These are phyloP conservation scores for Plebejus argus DNA, from an alignment of 2,888 invertebrate genomes.

Conservation along the genomic window DNA sequence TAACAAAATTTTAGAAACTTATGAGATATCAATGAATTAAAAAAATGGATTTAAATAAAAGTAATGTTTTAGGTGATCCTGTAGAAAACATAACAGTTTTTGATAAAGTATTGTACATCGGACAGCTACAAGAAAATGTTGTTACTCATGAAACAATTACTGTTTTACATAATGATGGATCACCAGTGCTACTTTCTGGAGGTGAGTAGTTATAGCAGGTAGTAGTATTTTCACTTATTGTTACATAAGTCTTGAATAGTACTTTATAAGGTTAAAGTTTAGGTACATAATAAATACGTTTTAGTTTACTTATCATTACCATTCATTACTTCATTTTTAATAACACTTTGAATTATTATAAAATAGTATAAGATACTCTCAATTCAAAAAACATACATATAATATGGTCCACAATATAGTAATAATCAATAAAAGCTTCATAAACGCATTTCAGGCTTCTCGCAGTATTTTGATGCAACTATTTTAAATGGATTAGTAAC, in stretches of 20 bases:
- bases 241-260: not conserved
- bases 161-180: constrained; percentile 52
- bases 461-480: not conserved
- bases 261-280: not conserved
- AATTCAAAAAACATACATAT: too few species aligned
- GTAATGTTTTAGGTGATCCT: too few species aligned
- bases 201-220: constrained; percentile 49
- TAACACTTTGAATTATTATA: too few species aligned
- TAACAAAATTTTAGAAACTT: not conserved
- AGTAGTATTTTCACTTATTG: not conserved
- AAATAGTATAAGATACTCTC: too few species aligned
- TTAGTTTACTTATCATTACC: not conserved
- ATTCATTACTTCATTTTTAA: too few species aligned
- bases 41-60: too few species aligned
- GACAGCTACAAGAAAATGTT: constrained; percentile 49
- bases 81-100: constrained; percentile 48
- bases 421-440: too few species aligned
- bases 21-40: too few species aligned
- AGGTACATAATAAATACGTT: not conserved
- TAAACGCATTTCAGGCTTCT: too few species aligned
- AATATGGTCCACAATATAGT: too few species aligned
- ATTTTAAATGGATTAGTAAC: not conserved
- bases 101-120: constrained; percentile 58
- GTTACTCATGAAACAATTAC: constrained; percentile 59
- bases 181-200: constrained; percentile 49